Percentiles rank a stretch among this genome's conserved stretches.
Conservation (phyloP, 1,140 invertebrate species). For the Drosophila elegans region DNA sequence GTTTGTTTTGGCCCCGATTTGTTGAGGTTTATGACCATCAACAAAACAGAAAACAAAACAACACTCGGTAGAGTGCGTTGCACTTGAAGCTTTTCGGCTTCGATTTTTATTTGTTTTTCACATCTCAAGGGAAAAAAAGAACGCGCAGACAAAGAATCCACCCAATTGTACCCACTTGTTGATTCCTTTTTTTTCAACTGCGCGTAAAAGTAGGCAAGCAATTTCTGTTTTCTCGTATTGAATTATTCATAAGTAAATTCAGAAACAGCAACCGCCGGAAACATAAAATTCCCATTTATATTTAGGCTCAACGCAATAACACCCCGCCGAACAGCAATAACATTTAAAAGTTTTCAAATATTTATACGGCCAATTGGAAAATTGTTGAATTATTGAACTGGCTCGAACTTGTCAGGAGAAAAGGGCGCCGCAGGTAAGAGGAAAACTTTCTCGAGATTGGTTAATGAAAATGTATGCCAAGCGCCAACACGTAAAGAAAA, state of each 20-base stretch:
- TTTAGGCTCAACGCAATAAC: slow-evolving; percentile 45
- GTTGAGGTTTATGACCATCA: slow-evolving; percentile 23
- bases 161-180: slow-evolving; percentile 46
- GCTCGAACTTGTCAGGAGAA: slow-evolving; percentile 22
- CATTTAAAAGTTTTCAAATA: slow-evolving; percentile 55
- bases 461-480: slow-evolving; percentile 62
- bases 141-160: not conserved
- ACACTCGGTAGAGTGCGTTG: slow-evolving; percentile 16
- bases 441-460: slow-evolving; percentile 49
- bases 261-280: slow-evolving; percentile 14
- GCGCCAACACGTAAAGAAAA: slow-evolving; percentile 53
- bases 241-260: slow-evolving; percentile 53
- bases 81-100: slow-evolving; percentile 24
- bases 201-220: slow-evolving; percentile 15
- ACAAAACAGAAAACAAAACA: not conserved
- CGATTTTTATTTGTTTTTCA: slow-evolving; percentile 22
- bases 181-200: slow-evolving; percentile 18
- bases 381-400: slow-evolving; percentile 51
- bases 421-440: not conserved
- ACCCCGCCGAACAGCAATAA: slow-evolving; percentile 22
- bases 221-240: slow-evolving; percentile 10
- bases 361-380: slow-evolving; percentile 54
- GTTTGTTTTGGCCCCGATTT: slow-evolving; percentile 71
- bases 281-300: slow-evolving; percentile 63
- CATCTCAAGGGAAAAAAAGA: slow-evolving; percentile 1